Evolutionary conservation across 2,888 invertebrate genomes (phyloP).

Genomic region (Ichneumoninae sp.): DNA sequence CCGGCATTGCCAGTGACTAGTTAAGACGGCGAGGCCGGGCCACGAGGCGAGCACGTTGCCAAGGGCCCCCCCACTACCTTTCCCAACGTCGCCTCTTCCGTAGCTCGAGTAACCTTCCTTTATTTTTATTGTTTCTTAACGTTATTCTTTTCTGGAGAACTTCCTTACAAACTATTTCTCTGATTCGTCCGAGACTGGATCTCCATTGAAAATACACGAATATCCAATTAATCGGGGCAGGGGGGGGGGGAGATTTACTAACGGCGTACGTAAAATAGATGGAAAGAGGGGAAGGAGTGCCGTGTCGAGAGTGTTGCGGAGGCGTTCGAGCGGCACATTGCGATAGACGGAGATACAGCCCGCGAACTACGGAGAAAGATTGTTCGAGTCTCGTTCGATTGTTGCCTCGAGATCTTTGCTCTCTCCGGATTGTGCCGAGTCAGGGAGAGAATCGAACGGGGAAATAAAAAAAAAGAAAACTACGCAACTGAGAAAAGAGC

Average conservation of each 20-base stretch:
- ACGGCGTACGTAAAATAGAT: constrained; percentile 44
- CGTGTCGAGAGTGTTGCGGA: constrained; percentile 63
- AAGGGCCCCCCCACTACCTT: constrained; percentile 1
- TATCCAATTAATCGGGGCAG: constrained; percentile 48
- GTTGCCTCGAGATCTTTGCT: constrained; percentile 17
- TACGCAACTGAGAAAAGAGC: constrained; percentile 10
- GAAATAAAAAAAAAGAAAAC: neutral
- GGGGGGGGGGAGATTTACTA: constrained; percentile 31
- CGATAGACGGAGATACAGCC: constrained; percentile 44
- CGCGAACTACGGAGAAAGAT: constrained; percentile 39
- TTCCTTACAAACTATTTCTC: neutral
- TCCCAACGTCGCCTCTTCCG: neutral
- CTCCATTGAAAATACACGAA: constrained; percentile 42
- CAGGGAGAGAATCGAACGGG: constrained; percentile 7
- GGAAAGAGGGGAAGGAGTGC: constrained; percentile 42
- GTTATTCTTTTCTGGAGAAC: neutral
- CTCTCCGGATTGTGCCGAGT: constrained; percentile 38
- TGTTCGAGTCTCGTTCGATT: constrained; percentile 54
- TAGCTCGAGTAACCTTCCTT: neutral
- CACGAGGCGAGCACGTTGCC: constrained; percentile 57
- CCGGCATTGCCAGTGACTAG: constrained; percentile 45
- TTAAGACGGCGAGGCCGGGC: constrained; percentile 56
- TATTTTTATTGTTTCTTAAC: constrained; percentile 21
- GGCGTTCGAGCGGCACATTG: constrained; percentile 67
- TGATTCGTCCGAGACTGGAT: neutral